phyloP scores from a whole-genome alignment of 2,888 invertebrate genomes.

The Clusia tigrina region DNA sequence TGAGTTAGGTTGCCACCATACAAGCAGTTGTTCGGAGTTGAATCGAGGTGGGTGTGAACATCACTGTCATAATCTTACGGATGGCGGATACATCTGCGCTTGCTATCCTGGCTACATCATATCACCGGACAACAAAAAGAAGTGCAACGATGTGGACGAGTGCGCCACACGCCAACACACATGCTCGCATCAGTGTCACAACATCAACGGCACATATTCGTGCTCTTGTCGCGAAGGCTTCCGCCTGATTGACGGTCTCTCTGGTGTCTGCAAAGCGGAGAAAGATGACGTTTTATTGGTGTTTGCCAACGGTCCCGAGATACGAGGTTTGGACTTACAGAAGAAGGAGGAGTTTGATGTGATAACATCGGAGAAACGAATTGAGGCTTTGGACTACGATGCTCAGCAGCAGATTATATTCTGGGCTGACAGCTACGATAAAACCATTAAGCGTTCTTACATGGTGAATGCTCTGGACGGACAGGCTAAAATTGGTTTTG shows the following conservation, averaged over 20 bases:
- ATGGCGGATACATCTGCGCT: conserved; percentile 87
- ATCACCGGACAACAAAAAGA: conserved; percentile 79
- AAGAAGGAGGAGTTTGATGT: conserved; percentile 78
- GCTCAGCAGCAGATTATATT: conserved; percentile 84
- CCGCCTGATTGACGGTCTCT: conserved; percentile 75
- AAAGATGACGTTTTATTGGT: conserved; percentile 74
- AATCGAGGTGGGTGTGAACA: conserved; percentile 88
- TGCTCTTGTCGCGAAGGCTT: conserved; percentile 90
- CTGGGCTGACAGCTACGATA: conserved; percentile 94
- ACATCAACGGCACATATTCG: conserved; percentile 87
- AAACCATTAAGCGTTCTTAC: conserved; percentile 89
- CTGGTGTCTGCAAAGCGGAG: conserved; percentile 82
- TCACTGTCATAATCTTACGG: conserved; percentile 85
- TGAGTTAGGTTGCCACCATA: conserved; percentile 86
- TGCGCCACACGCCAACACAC: conserved; percentile 83
- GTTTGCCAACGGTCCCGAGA: conserved; percentile 86
- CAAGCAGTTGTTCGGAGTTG: conserved; percentile 69
- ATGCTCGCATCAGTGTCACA: conserved; percentile 93
- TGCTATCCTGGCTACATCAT: conserved; percentile 89
- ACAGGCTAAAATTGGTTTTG: conserved; percentile 80
- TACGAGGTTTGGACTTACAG: conserved; percentile 75
- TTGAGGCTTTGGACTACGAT: conserved; percentile 92
- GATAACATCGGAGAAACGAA: conserved; percentile 84
- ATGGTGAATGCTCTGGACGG: conserved; percentile 82
- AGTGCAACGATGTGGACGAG: conserved; percentile 89